Evolutionary conservation across 2,888 invertebrate species (phyloP).

Genomic region (Calameuta idolon): DNA sequence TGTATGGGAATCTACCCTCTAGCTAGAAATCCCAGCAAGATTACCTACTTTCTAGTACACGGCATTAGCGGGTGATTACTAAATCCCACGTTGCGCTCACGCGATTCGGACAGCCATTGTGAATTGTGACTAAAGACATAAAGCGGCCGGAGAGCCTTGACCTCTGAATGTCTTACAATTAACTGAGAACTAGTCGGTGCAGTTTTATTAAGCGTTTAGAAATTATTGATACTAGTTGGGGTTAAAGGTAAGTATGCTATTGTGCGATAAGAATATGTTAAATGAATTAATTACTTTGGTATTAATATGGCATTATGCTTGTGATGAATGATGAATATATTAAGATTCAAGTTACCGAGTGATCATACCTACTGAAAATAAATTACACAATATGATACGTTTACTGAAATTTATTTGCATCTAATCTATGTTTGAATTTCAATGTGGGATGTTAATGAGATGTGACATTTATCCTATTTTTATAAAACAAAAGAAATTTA

Average conservation of each 20-base stretch:
- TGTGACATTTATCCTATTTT: neutral
- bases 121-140: neutral
- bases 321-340: neutral
- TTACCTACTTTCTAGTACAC: neutral
- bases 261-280: too few species aligned
- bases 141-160: neutral
- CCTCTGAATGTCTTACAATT: neutral
- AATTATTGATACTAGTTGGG: neutral
- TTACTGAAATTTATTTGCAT: neutral
- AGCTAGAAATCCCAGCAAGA: neutral
- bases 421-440: neutral
- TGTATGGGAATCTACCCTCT: neutral
- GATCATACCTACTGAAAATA: neutral
- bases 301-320: neutral
- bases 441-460: neutral
- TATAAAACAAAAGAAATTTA: neutral
- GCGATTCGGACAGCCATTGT: neutral
- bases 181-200: neutral
- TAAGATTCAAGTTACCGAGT: neutral
- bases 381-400: neutral
- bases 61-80: neutral
- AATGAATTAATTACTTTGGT: too few species aligned
- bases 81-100: neutral
- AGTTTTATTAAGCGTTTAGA: neutral
- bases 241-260: neutral